Evolutionary conservation across 2,113 vertebrate species (phyloP), one percentile per base, ranked within the genome.

Genomic region (Elephas maximus): DNA sequence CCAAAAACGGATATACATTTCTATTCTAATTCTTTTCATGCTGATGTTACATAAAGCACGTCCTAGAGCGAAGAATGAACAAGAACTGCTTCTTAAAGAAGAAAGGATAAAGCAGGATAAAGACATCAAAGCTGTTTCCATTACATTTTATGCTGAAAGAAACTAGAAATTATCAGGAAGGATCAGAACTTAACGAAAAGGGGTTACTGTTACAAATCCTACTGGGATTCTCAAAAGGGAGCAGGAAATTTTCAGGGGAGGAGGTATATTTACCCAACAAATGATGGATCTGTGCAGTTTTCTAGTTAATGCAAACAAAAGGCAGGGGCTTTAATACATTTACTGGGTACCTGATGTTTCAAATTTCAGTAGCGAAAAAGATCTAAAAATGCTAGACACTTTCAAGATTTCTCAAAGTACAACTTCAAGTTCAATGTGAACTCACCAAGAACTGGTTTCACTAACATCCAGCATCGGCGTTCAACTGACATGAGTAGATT

Each of bases 101-200:
- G 88, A 98, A 98, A 98, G 95, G 96, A 90, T 90, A 95, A 92
- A 88, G 62, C 8, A 71, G 97, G 96, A 96, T 51, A 97, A 98
- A 97, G 95, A 97, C 96, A 98, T 99, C 96, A 98, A 98, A 98
- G 97, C 86, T 51, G 45, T 86, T 62, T 67, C 92, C 57, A 41
- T 95, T 94, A 44, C 44, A 76, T 92, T 94, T 28, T 71, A 41
- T 89, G 90, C 37, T 6, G 95, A 96, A 97, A 98, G 98, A 97
- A 98, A 97, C 95, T 97, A 96, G 98, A 86, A 97, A 91, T 97
- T 95, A n/a, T 0, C 6, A 95, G 96, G 88, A 0, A 57, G 90
- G 95, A 98, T 98, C 98, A 97, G 81, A 95, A 83, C 48, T 82
- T 95, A 88, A 97, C 2, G 2, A 62, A 96, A 97, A 79, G 10